phyloP scores from a whole-genome alignment of 2,797 vertebrate genomes.

The Crossoptilon crossoptilon region DNA sequence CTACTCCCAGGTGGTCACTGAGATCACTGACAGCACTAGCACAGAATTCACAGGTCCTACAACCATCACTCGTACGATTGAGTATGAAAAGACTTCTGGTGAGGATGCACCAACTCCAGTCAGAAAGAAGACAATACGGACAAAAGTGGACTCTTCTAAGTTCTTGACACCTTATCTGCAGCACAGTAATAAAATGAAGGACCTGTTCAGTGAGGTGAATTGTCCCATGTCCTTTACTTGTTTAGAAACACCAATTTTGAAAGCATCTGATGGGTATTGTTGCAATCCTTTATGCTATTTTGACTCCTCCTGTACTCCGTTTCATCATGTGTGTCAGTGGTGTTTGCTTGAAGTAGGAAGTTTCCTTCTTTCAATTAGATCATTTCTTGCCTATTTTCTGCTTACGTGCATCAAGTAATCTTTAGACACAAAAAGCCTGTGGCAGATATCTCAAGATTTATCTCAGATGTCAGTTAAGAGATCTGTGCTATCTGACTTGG shows the following conservation, averaged over 20 bases:
- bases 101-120: constrained; percentile 69
- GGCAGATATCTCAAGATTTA: background rate
- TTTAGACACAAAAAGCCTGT: background rate
- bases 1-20: constrained; percentile 50
- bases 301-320: background rate
- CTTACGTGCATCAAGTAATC: background rate
- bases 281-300: background rate
- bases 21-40: constrained; percentile 42
- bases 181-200: constrained; percentile 98
- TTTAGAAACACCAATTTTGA: background rate
- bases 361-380: background rate
- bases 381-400: background rate
- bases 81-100: background rate
- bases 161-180: constrained; percentile 97
- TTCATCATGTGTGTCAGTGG: background rate
- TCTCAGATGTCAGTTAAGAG: background rate
- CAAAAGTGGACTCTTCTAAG: constrained; percentile 93
- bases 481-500: background rate
- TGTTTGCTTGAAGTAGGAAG: background rate
- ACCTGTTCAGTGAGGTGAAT: constrained; percentile 92
- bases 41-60: constrained; percentile 10
- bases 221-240: background rate
- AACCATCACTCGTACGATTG: background rate
- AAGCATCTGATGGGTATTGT: background rate
- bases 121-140: constrained; percentile 85